Percentiles rank a stretch among this genome's conserved stretches.
Evolutionary conservation across 2,113 vertebrate genomes (phyloP).

Genomic region (Arenaria interpres): DNA sequence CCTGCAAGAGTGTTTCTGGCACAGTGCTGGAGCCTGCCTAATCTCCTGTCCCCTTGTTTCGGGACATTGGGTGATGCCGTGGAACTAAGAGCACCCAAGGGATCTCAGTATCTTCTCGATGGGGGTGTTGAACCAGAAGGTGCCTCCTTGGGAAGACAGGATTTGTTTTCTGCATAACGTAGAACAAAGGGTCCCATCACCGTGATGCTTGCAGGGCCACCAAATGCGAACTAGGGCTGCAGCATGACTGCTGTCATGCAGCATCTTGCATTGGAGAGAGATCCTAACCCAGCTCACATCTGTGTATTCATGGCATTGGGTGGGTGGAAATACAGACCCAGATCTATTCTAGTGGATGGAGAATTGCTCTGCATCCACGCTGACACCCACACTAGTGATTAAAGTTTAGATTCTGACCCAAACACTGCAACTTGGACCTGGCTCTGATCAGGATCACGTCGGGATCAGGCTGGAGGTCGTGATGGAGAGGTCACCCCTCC

Average conservation of each 20-base stretch:
- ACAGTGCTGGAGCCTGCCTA: not conserved
- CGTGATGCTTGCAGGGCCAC: not conserved
- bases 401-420: not conserved
- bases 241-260: not conserved
- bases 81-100: not conserved
- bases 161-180: not conserved
- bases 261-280: not conserved
- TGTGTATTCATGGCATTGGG: not conserved
- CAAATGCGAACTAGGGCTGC: not conserved
- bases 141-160: not conserved
- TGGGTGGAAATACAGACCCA: not conserved
- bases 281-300: not conserved
- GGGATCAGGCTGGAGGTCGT: not conserved
- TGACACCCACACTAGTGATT: too few species aligned
- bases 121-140: not conserved
- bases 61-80: not conserved
- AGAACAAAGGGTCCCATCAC: not conserved
- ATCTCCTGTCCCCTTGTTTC: not conserved
- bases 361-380: not conserved
- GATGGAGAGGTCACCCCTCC: not conserved
- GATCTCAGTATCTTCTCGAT: not conserved
- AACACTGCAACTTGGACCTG: not conserved
- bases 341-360: not conserved
- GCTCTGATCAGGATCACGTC: rapidly evolving
- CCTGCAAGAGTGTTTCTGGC: not conserved